Percentiles rank a stretch among this genome's conserved stretches.
Evolutionary conservation across 2,797 vertebrate genomes (phyloP).

Genomic region (Notoglanidium macrostoma): DNA sequence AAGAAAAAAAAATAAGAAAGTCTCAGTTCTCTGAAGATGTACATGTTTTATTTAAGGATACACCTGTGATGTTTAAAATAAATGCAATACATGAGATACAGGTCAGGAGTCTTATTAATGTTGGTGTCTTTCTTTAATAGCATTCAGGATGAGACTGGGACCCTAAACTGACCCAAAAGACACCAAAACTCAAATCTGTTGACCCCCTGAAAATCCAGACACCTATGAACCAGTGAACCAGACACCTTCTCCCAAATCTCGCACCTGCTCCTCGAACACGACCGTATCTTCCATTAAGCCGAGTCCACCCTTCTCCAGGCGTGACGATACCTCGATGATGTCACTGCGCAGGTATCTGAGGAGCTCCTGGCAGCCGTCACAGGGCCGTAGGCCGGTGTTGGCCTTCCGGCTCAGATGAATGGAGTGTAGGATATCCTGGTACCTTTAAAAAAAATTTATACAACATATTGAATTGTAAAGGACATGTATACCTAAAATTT

Average conservation of each 20-base stretch:
- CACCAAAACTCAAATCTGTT: not conserved
- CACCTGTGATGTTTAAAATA: not conserved
- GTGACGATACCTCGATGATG: constrained; percentile 89
- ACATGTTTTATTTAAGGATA: not conserved
- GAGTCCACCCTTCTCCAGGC: constrained; percentile 93
- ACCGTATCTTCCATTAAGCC: constrained; percentile 88
- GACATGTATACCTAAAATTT: too few species aligned
- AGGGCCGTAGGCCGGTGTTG: constrained; percentile 84
- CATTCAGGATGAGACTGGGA: not conserved
- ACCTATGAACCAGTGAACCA: not conserved
- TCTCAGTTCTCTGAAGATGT: not conserved
- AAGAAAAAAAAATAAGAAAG: not conserved
- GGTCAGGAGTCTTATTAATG: not conserved
- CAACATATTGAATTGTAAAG: not conserved
- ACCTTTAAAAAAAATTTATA: constrained; percentile 69
- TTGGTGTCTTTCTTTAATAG: not conserved
- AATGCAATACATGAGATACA: not conserved
- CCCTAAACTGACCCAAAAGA: not conserved
- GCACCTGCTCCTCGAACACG: constrained; percentile 82
- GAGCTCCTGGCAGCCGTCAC: constrained; percentile 87
- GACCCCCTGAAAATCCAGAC: not conserved
- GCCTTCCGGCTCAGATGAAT: constrained; percentile 87
- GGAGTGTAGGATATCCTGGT: constrained; percentile 91
- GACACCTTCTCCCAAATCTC: constrained; percentile 14
- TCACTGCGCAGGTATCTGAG: constrained; percentile 90